These are phyloP conservation scores for Penelope pileata DNA, from an alignment of 2,113 vertebrate genomes.

Conservation along the genomic window DNA sequence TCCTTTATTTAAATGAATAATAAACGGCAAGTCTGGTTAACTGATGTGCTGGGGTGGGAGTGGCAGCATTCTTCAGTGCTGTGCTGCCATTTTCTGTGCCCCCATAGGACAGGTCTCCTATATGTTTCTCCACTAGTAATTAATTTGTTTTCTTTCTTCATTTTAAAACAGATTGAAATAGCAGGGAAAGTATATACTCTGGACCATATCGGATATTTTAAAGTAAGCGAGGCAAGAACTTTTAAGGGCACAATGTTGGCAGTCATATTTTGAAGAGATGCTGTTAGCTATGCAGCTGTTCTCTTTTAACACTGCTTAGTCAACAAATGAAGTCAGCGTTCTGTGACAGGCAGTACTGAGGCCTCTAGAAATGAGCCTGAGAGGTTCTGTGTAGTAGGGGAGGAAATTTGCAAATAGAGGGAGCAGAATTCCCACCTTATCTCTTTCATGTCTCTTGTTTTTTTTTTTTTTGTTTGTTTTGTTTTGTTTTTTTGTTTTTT, in stretches of 20 bases:
- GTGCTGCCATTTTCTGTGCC: background rate
- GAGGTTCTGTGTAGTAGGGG: background rate
- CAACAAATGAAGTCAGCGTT: background rate
- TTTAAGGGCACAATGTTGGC: background rate
- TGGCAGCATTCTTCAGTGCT: background rate
- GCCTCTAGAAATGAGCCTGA: background rate
- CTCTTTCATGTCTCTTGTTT: background rate
- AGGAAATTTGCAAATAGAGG: background rate
- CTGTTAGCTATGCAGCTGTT: background rate
- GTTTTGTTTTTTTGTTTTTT: too few species aligned
- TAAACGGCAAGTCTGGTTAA: background rate
- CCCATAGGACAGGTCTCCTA: background rate
- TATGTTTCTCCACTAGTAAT: background rate
- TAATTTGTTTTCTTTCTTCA: background rate
- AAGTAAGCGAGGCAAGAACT: background rate
- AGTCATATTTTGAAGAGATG: background rate
- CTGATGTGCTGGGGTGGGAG: background rate
- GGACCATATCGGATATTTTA: background rate
- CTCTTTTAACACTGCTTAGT: background rate
- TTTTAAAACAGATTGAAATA: background rate
- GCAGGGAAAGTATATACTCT: background rate
- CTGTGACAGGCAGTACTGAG: background rate
- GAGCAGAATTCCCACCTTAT: background rate
- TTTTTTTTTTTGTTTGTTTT: too few species aligned
- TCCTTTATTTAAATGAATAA: constrained; percentile 18